Percentiles rank a stretch among this genome's conserved stretches.
Evolutionary conservation across 1,140 invertebrate species (phyloP).

Genomic region (Conus ventricosus): DNA sequence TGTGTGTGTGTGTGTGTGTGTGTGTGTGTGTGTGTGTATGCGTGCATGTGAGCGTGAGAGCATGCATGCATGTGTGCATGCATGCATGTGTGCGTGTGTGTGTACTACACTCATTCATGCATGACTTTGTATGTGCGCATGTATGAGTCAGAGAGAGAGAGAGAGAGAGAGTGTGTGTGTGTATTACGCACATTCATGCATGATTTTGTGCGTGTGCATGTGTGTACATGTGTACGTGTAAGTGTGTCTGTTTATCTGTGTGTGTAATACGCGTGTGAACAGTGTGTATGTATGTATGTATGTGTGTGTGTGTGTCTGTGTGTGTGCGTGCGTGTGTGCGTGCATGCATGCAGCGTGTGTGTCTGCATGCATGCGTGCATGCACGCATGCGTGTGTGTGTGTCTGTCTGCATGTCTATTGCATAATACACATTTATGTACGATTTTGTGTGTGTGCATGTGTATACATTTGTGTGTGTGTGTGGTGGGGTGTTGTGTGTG

Average conservation of each 20-base stretch:
- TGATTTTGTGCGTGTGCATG: neutral
- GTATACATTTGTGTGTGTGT: neutral
- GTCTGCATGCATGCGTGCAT: no score
- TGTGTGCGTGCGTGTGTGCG: neutral
- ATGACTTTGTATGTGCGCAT: neutral
- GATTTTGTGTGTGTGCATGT: neutral
- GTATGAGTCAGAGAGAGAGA: neutral
- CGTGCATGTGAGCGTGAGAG: neutral
- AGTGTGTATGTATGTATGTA: neutral
- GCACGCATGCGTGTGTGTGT: neutral
- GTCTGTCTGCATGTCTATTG: neutral
- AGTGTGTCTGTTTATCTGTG: neutral
- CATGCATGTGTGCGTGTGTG: neutral
- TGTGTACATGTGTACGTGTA: neutral
- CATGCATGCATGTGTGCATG: neutral
- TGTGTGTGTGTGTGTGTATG: no score
- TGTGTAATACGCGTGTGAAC: neutral
- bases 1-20: no score
- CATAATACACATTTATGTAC: no score
- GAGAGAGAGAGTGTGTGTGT: neutral
- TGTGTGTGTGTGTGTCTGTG: neutral
- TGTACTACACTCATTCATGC: neutral
- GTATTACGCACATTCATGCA: neutral
- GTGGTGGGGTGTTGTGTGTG: neutral
- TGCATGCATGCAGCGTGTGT: no score